These are phyloP conservation scores for Drosophila hamatofila DNA, from an alignment of 2,888 invertebrate genomes.

Conservation along the genomic window DNA sequence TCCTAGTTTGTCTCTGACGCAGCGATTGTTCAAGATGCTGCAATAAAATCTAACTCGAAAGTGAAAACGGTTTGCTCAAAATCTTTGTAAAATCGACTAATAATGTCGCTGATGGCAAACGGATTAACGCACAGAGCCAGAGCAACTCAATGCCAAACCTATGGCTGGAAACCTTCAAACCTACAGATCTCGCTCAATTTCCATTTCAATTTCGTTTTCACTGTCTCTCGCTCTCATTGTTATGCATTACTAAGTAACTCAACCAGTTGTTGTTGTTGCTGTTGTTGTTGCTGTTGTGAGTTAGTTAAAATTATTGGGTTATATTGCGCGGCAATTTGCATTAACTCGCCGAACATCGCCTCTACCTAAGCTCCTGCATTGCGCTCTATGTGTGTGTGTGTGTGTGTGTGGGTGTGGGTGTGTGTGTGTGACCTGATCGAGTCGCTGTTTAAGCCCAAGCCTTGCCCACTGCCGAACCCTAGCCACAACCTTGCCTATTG, in stretches of 20 bases:
- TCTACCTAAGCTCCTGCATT: conserved; percentile 30
- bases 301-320: conserved; percentile 80
- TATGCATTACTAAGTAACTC: conserved; percentile 76
- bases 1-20: conserved; percentile 12
- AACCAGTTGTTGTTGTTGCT: conserved; percentile 9
- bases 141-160: conserved; percentile 44
- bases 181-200: conserved; percentile 12
- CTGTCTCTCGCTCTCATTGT: conserved; percentile 52
- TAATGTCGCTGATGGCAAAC: conserved; percentile 83
- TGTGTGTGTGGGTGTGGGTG: no score
- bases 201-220: conserved; percentile 11
- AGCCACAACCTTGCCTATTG: conserved; percentile 81
- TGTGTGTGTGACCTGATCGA: conserved; percentile 34
- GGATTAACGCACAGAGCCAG: conserved; percentile 78
- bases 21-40: conserved; percentile 84
- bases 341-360: conserved; percentile 66
- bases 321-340: conserved; percentile 83
- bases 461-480: conserved; percentile 65
- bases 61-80: conserved; percentile 34
- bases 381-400: conserved; percentile 16
- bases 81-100: conserved; percentile 75
- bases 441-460: conserved; percentile 57
- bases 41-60: conserved; percentile 83
- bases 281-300: conserved; percentile 42
- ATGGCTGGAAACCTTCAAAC: conserved; percentile 14